phyloP scores from a whole-genome alignment of 2,888 invertebrate species.

The Augiades crinisus region DNA sequence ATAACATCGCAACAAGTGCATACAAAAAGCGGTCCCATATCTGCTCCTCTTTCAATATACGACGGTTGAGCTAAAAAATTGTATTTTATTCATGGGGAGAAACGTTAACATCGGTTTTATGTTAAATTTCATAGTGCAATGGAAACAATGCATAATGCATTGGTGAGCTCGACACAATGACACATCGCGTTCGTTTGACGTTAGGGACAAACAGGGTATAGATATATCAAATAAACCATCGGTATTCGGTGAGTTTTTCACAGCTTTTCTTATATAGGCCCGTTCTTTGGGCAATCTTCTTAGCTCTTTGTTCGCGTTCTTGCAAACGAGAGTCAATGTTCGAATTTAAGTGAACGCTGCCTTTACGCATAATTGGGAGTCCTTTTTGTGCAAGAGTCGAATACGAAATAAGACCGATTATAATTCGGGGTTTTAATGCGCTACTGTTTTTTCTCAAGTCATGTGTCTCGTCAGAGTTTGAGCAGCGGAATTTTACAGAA shows the following conservation, averaged over 20 bases:
- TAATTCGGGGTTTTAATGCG: slow-evolving; percentile 57
- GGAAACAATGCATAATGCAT: slow-evolving; percentile 79
- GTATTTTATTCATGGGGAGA: slow-evolving; percentile 72
- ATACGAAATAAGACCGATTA: slow-evolving; percentile 65
- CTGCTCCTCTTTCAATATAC: slow-evolving; percentile 42
- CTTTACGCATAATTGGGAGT: slow-evolving; percentile 73
- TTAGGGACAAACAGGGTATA: slow-evolving; percentile 60
- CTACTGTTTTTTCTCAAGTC: slow-evolving; percentile 33
- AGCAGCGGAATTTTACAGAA: slow-evolving; percentile 4
- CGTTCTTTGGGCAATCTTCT: slow-evolving; percentile 47
- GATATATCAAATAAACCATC: slow-evolving; percentile 52
- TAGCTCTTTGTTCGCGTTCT: slow-evolving; percentile 57
- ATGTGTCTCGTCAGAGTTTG: slow-evolving; percentile 15
- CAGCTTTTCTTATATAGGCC: slow-evolving; percentile 49
- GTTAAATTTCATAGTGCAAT: slow-evolving; percentile 79
- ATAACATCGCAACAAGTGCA: slow-evolving; percentile 24
- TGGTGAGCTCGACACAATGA: slow-evolving; percentile 69
- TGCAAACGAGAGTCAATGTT: slow-evolving; percentile 55
- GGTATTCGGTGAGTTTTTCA: slow-evolving; percentile 56
- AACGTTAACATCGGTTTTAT: slow-evolving; percentile 77
- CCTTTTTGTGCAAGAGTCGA: slow-evolving; percentile 68
- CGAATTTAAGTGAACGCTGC: slow-evolving; percentile 65
- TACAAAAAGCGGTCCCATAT: slow-evolving; percentile 53
- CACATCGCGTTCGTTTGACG: slow-evolving; percentile 71
- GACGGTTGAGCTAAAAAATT: slow-evolving; percentile 61